Evolutionary conservation across 1,140 invertebrate genomes (phyloP).

Genomic region (Lysiphlebus fabarum): DNA sequence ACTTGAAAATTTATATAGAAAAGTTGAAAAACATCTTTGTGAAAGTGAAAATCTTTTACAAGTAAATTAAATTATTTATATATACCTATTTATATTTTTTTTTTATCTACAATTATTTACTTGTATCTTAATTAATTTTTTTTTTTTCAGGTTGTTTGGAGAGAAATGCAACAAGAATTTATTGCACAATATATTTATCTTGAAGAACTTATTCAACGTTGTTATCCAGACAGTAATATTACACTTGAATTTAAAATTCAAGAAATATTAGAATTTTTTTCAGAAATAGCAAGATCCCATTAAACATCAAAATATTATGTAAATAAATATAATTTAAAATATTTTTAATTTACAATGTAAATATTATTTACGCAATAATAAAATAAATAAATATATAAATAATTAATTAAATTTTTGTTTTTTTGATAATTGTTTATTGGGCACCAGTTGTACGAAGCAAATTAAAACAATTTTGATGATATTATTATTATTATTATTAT

Average conservation of each 20-base stretch:
- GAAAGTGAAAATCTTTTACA: conserved; percentile 94
- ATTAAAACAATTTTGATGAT: too few species aligned
- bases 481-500: too few species aligned
- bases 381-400: too few species aligned
- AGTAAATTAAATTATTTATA: conserved; percentile 59
- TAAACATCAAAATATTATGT: conserved; percentile 42
- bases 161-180: conserved; percentile 99
- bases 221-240: conserved; percentile 95
- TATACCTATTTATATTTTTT: conserved; percentile 14
- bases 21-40: conserved; percentile 95
- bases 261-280: conserved; percentile 95
- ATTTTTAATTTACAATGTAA: too few species aligned
- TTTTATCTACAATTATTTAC: conserved; percentile 6
- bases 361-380: too few species aligned
- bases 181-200: conserved; percentile 94
- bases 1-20: conserved; percentile 91
- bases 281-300: conserved; percentile 96
- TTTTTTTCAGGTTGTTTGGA: conserved; percentile 83
- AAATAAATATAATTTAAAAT: too few species aligned
- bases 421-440: too few species aligned
- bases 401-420: too few species aligned
- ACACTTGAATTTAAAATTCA: conserved; percentile 93
- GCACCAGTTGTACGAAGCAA: too few species aligned
- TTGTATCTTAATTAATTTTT: conserved; percentile 21
- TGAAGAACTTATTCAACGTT: conserved; percentile 89